Evolutionary conservation across 2,113 vertebrate genomes (phyloP), one percentile per base, ranked within the genome.

Genomic region (Saguinus midas): DNA sequence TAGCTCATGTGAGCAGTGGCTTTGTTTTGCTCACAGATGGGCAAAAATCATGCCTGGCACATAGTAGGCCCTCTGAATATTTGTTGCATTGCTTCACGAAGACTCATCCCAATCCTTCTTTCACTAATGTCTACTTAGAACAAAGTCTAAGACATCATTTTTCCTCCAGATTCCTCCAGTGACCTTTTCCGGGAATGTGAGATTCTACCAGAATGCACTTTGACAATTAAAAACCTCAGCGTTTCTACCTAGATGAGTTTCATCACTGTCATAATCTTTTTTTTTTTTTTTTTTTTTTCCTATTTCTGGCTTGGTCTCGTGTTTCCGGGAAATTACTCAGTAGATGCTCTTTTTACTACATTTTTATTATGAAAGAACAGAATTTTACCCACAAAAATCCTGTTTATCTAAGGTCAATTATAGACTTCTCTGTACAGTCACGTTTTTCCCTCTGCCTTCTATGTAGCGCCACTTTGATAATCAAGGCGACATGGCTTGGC

Each of bases 311-410:
- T 91, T 23, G 21, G 57, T 27, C 64, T 50, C 64, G 12, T 52
- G 45, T 88, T 96, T 95, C 89, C 95, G 52, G 66, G 89, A 95
- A 96, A 91, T 89, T 91, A 45, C 86, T 87, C 92, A 96, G 81
- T n/a, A 94, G 40, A 61, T 81, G 52, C 40, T 80, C 55, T 43
- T 61, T 21, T 91, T 88, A 82, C 35, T 78, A 18, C 85, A 84
- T 45, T 82, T 92, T 91, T 58, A 57, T 93, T 85, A 45, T 85
- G 87, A 97, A 94, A 97, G 55, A 90, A 79, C 40, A 95, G 75
- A 90, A 87, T 64, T 64, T 88, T 9, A 55, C 20, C 27, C 23
- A 29, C 50, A 95, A 76, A 89, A 93, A 55, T 29, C 68, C 37
- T 50, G 32, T 78, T 58, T 87, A 11, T 86, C 81, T 87, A 35